Conservation (phyloP, 2,113 vertebrate species). For the Grus americana region DNA sequence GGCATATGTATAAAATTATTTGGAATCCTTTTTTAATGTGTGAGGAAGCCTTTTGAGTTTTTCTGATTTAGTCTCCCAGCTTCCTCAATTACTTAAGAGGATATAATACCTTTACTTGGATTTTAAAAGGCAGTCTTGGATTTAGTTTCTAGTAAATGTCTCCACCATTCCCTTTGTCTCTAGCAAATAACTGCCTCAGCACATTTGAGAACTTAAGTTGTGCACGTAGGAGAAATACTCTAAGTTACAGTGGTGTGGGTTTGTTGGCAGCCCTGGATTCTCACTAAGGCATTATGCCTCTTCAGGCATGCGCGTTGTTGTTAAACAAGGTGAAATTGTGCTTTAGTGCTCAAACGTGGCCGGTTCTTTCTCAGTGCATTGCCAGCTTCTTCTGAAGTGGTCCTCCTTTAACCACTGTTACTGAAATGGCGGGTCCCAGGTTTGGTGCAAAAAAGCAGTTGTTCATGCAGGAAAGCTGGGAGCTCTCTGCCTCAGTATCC, state of each 20-base stretch:
- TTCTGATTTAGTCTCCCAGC: neutral
- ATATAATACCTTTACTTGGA: neutral
- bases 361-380: neutral
- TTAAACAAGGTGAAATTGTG: neutral
- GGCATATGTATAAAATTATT: neutral
- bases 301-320: fast-evolving
- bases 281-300: neutral
- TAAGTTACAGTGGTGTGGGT: neutral
- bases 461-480: neutral
- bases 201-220: neutral
- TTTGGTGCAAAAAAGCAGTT: neutral
- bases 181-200: neutral
- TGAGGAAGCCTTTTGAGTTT: neutral
- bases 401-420: neutral
- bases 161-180: neutral
- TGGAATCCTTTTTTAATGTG: neutral
- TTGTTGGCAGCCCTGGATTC: neutral
- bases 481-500: neutral
- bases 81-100: neutral
- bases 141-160: neutral
- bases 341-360: neutral
- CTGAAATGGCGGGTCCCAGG: neutral
- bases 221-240: neutral
- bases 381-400: neutral
- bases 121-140: neutral